Evolutionary conservation across 2,113 vertebrate genomes (phyloP).

Genomic region (Bothrops jararaca): DNA sequence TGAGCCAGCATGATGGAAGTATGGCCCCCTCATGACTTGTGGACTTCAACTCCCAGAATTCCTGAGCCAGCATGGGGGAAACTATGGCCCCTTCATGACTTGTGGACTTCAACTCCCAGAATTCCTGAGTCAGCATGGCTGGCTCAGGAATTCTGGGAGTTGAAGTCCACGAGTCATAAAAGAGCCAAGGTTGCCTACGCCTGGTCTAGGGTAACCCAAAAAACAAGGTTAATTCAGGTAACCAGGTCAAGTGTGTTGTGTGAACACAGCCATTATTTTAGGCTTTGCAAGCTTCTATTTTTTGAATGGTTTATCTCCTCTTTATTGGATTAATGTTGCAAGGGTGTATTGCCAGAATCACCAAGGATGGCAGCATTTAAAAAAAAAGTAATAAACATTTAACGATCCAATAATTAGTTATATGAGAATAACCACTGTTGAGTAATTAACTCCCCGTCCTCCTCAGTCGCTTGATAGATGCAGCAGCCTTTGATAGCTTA

Average conservation of each 20-base stretch:
- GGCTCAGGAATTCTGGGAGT: no score
- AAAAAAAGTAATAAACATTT: constrained; percentile 81
- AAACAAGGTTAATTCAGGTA: background rate
- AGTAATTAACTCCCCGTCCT: constrained; percentile 77
- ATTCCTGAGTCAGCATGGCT: no score
- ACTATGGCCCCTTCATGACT: no score
- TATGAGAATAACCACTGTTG: constrained; percentile 79
- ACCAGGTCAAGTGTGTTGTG: background rate
- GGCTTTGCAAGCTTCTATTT: constrained; percentile 49
- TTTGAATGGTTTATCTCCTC: constrained; percentile 43
- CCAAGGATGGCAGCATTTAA: constrained; percentile 70
- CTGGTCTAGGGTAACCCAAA: background rate
- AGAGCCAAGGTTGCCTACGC: no score
- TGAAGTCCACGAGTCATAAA: no score
- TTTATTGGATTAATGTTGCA: constrained; percentile 64
- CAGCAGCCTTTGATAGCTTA: constrained; percentile 67
- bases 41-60: no score
- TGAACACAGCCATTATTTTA: constrained; percentile 44
- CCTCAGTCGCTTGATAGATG: constrained; percentile 68
- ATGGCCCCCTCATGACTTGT: no score
- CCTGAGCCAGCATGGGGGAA: no score
- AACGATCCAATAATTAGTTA: constrained; percentile 81
- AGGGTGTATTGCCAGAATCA: constrained; percentile 71
- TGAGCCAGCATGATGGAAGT: no score
- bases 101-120: no score